Evolutionary conservation across 2,888 invertebrate genomes (phyloP), one percentile per base, ranked within the genome.

Genomic region (Drosophila neotestacea): DNA sequence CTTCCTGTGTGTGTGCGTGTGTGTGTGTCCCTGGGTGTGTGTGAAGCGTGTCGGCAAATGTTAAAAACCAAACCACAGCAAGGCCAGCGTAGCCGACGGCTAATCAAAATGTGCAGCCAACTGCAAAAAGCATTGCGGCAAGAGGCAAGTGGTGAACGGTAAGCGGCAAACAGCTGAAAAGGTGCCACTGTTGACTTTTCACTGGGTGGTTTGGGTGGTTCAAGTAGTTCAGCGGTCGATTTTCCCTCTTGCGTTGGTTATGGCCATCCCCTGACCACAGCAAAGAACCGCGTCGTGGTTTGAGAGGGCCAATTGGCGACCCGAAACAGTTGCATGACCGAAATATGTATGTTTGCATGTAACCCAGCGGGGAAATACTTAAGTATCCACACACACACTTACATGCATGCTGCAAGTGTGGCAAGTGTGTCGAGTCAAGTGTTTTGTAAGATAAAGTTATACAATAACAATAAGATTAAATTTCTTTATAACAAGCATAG

Each of bases 91-190:
- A 50, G 67, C 74, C 76, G 63, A 59, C 60, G 64, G 89, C 85
- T 85, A 85, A 85, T 85, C 85, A 85, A 85, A 85, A 86, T 84
- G 89, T 87, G 87, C 85, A 85, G 73, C 81, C 81, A 86, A 70
- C 85, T 84, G 85, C 68, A 84, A 88, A 88, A 59, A 68, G 69
- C 64, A 62, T 48, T 62, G 63, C 46, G 55, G 38, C n/a, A 30
- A n/a, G 28, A 2, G 32, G 32, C 3, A 32, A 32, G 7, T 6
- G 32, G 32, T 6, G 7, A 32, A 0, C 30, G 42, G 38, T 41
- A 46, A 27, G 22, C 28, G 52, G 32, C 9, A 16, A 27, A 41
- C 22, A 41, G 44, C 42, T 46, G 38, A 56, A 52, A 61, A 77
- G 68, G 69, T 64, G 68, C 60, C 63, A 50, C 48, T 54, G 58